Evolutionary conservation across 2,888 invertebrate species (phyloP).

Genomic region (Zele albiditarsus): DNA sequence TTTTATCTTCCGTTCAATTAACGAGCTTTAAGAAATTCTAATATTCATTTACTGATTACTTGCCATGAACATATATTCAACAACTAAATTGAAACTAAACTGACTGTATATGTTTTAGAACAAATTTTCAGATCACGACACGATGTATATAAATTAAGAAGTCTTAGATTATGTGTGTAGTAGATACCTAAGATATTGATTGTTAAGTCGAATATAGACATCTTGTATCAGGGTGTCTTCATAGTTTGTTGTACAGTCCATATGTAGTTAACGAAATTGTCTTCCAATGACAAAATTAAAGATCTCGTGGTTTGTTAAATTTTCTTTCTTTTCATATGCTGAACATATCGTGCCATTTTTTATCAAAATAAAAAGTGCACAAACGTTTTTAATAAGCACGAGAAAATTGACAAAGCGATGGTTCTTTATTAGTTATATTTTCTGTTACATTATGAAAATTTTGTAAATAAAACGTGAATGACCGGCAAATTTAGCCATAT

Average conservation of each 20-base stretch:
- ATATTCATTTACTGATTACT: slow-evolving; percentile 26
- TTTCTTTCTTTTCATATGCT: neutral
- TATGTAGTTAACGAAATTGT: slow-evolving; percentile 47
- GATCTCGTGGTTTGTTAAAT: neutral
- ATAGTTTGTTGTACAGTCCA: slow-evolving; percentile 59
- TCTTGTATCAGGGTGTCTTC: slow-evolving; percentile 67
- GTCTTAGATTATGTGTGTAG: slow-evolving; percentile 29
- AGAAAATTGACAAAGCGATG: neutral
- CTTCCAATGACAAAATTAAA: slow-evolving; percentile 41
- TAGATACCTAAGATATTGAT: slow-evolving; percentile 48
- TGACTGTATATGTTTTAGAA: slow-evolving; percentile 30
- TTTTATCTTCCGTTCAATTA: slow-evolving; percentile 12
- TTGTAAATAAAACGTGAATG: slow-evolving; percentile 4
- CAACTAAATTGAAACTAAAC: slow-evolving; percentile 24
- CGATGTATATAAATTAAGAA: slow-evolving; percentile 3
- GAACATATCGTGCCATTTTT: neutral
- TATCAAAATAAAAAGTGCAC: neutral
- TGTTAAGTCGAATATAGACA: slow-evolving; percentile 50
- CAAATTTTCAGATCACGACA: slow-evolving; percentile 27
- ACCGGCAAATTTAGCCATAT: slow-evolving; percentile 55
- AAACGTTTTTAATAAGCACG: neutral
- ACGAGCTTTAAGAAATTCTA: slow-evolving; percentile 22
- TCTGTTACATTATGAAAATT: neutral
- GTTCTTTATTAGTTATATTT: neutral
- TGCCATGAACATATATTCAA: slow-evolving; percentile 44